These are phyloP conservation scores for Entomyzon cyanotis DNA, from an alignment of 2,113 vertebrate species.

Conservation along the genomic window DNA sequence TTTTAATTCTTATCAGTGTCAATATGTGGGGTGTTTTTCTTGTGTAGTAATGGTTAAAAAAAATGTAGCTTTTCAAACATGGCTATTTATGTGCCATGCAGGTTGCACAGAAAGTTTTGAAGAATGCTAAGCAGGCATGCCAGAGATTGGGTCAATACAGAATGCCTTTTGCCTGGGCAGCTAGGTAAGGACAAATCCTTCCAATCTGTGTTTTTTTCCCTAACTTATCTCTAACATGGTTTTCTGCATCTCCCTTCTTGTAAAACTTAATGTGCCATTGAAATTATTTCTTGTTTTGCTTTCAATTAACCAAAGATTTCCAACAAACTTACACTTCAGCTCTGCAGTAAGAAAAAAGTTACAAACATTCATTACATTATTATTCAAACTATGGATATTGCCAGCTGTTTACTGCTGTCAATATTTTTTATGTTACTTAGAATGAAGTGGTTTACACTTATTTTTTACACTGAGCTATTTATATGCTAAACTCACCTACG, in stretches of 20 bases:
- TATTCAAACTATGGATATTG: not conserved
- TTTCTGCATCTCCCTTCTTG: not conserved
- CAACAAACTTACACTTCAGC: not conserved
- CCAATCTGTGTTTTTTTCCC: not conserved
- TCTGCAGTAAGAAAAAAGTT: not conserved
- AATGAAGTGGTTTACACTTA: not conserved
- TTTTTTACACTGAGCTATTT: not conserved
- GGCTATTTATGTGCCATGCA: slow-evolving; percentile 58
- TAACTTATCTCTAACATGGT: not conserved
- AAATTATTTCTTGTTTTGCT: not conserved
- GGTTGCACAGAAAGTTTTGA: slow-evolving; percentile 97
- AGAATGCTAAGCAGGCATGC: slow-evolving; percentile 95
- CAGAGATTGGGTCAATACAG: slow-evolving; percentile 90
- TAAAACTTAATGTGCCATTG: not conserved
- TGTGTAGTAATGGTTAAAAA: not conserved
- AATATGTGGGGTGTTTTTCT: rapidly evolving
- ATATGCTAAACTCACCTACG: not conserved
- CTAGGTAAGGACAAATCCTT: slow-evolving; percentile 79
- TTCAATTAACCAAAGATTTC: not conserved
- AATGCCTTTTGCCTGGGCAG: slow-evolving; percentile 99
- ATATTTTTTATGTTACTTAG: not conserved
- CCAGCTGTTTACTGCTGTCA: not conserved
- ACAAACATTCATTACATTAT: not conserved
- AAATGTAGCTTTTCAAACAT: not conserved
- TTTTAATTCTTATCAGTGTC: not conserved